A percentile compares a stretch with the other conserved stretches of the same genome.
phyloP scores from a whole-genome alignment of 2,888 invertebrate species.

The Drepana falcataria region DNA sequence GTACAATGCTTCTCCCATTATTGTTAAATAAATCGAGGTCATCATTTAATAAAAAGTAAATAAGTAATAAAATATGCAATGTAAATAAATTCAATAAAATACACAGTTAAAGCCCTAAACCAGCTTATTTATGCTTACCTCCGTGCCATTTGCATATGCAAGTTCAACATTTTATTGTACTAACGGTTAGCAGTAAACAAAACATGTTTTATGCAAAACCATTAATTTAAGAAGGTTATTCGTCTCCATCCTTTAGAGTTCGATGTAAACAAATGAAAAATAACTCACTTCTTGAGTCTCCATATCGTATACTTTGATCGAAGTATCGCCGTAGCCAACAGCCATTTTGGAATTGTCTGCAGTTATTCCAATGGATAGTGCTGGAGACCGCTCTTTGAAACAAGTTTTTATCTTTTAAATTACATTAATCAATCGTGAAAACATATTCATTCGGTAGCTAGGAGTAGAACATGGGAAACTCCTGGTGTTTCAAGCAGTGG shows the following conservation, averaged over 20 bases:
- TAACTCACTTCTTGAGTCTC: conserved; percentile 58
- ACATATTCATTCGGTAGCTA: neutral
- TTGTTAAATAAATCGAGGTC: no score
- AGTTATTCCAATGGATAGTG: conserved; percentile 49
- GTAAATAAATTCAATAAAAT: conserved; percentile 40
- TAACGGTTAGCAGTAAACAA: no score
- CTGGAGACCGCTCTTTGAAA: conserved; percentile 46
- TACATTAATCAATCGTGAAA: neutral
- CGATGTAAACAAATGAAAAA: conserved; percentile 5
- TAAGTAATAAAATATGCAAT: conserved; percentile 45
- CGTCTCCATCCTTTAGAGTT: conserved; percentile 1
- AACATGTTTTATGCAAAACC: no score
- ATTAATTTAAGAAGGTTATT: no score
- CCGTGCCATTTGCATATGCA: conserved; percentile 7
- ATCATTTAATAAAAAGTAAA: neutral
- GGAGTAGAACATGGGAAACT: no score
- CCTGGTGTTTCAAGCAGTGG: no score
- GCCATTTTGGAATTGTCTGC: conserved; percentile 48
- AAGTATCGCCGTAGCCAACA: conserved; percentile 58
- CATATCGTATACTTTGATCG: conserved; percentile 62
- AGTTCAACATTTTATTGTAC: neutral
- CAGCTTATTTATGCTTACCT: conserved; percentile 7
- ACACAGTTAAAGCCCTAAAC: conserved; percentile 7
- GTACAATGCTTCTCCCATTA: no score
- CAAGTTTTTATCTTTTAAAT: conserved; percentile 3